A percentile compares a stretch with the other conserved stretches of the same genome.
These are phyloP conservation scores for Drosophila tanythrix DNA, from an alignment of 2,888 invertebrate species.

Conservation along the genomic window DNA sequence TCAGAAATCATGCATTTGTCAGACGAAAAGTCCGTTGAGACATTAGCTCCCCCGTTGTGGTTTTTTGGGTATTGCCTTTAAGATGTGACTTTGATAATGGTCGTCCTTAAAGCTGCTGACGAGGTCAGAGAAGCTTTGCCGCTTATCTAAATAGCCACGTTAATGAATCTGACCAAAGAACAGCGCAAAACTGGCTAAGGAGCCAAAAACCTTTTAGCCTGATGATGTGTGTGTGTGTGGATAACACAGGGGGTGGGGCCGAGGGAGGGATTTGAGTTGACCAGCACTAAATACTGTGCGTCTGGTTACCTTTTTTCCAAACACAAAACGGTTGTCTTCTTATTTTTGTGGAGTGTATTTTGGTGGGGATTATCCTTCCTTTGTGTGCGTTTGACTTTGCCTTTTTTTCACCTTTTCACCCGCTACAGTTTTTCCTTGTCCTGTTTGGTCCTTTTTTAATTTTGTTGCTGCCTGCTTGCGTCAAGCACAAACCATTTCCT, in stretches of 20 bases:
- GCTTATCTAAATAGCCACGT: constrained; percentile 81
- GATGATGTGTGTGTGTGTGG: constrained; percentile 29
- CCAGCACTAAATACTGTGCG: constrained; percentile 68
- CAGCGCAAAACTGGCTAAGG: constrained; percentile 72
- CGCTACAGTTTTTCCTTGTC: constrained; percentile 39
- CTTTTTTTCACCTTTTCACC: constrained; percentile 60
- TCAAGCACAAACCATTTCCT: constrained; percentile 78
- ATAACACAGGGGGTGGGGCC: neutral
- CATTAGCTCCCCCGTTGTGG: constrained; percentile 3
- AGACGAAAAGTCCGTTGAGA: constrained; percentile 3
- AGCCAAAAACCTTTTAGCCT: constrained; percentile 70
- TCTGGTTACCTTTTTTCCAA: constrained; percentile 61
- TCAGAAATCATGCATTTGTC: constrained; percentile 49
- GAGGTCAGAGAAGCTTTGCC: constrained; percentile 41
- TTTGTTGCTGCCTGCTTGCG: constrained; percentile 6
- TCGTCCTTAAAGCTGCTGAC: constrained; percentile 42
- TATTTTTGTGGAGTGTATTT: constrained; percentile 55
- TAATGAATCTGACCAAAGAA: constrained; percentile 79
- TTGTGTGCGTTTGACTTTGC: constrained; percentile 69
- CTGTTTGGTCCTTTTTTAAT: constrained; percentile 7
- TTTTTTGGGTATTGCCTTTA: constrained; percentile 50
- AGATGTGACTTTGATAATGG: constrained; percentile 50
- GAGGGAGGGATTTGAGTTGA: constrained; percentile 7
- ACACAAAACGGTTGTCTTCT: constrained; percentile 60
- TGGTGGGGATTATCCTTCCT: constrained; percentile 76